These are phyloP conservation scores for Lagocephalus sceleratus DNA, from an alignment of 2,797 vertebrate species.

Conservation along the genomic window DNA sequence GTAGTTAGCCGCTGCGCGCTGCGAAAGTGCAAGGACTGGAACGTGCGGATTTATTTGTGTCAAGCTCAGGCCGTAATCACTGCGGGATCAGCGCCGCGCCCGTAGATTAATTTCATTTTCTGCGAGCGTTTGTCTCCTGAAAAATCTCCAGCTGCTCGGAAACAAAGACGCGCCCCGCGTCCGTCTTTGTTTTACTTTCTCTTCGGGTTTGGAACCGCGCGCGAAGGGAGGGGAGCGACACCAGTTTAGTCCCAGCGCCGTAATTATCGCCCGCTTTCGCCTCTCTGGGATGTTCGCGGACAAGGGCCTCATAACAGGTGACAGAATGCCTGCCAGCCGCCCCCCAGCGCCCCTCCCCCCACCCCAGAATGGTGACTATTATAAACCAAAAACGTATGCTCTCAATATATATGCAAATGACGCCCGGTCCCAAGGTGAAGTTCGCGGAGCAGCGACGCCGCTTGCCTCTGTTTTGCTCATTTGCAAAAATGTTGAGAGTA, in stretches of 20 bases:
- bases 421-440: slow-evolving; percentile 79
- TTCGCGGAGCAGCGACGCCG: slow-evolving; percentile 68
- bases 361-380: slow-evolving; percentile 74
- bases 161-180: slow-evolving; percentile 43
- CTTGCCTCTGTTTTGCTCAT: slow-evolving; percentile 80
- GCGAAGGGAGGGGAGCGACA: slow-evolving; percentile 59
- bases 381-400: slow-evolving; percentile 87
- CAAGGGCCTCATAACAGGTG: slow-evolving; percentile 79
- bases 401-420: slow-evolving; percentile 92
- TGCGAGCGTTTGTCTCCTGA: slow-evolving; percentile 38
- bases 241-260: slow-evolving; percentile 68
- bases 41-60: slow-evolving; percentile 60
- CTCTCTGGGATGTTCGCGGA: slow-evolving; percentile 74
- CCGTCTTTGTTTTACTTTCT: slow-evolving; percentile 53
- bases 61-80: slow-evolving; percentile 57
- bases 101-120: slow-evolving; percentile 52
- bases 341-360: slow-evolving; percentile 65
- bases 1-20: slow-evolving; percentile 45
- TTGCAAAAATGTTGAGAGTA: slow-evolving; percentile 78
- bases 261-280: slow-evolving; percentile 78
- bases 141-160: slow-evolving; percentile 38
- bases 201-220: slow-evolving; percentile 57
- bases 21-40: slow-evolving; percentile 56
- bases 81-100: slow-evolving; percentile 51
- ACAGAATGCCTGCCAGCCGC: slow-evolving; percentile 74